These are phyloP conservation scores for Dunckerocampus dactyliophorus DNA, from an alignment of 2,113 vertebrate species.

Conservation along the genomic window DNA sequence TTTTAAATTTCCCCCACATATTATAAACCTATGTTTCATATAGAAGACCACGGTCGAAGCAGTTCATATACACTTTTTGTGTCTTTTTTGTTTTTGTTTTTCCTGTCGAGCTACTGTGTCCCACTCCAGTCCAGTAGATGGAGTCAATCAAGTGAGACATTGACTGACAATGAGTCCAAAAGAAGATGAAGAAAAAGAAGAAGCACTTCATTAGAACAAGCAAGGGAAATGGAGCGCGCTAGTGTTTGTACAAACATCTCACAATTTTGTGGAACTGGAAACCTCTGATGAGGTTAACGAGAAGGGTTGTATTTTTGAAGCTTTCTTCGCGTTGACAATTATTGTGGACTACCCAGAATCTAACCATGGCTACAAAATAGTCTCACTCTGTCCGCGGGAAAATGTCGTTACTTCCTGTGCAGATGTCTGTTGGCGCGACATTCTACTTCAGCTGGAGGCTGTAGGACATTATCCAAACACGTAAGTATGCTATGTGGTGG, in stretches of 20 bases:
- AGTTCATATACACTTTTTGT: no score
- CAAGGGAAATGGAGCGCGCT: neutral
- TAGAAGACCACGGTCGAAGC: no score
- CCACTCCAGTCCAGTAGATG: no score
- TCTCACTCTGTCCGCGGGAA: constrained; percentile 72
- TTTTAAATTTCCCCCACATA: no score
- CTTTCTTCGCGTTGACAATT: neutral
- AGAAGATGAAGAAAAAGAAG: no score
- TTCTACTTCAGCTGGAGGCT: constrained; percentile 40
- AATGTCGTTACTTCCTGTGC: constrained; percentile 74
- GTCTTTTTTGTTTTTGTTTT: no score
- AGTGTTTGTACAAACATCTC: no score
- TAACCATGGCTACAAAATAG: neutral
- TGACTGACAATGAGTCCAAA: no score
- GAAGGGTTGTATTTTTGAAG: neutral
- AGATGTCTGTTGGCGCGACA: constrained; percentile 68
- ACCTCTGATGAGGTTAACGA: neutral
- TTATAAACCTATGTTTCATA: no score
- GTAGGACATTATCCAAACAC: constrained; percentile 1
- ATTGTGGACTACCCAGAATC: neutral
- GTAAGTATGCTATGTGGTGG: constrained; percentile 10
- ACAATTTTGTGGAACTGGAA: neutral
- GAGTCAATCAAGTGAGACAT: no score
- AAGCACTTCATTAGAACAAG: neutral
- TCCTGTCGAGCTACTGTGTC: no score